phyloP scores from a whole-genome alignment of 2,888 invertebrate species.

The Dicycla oo region DNA sequence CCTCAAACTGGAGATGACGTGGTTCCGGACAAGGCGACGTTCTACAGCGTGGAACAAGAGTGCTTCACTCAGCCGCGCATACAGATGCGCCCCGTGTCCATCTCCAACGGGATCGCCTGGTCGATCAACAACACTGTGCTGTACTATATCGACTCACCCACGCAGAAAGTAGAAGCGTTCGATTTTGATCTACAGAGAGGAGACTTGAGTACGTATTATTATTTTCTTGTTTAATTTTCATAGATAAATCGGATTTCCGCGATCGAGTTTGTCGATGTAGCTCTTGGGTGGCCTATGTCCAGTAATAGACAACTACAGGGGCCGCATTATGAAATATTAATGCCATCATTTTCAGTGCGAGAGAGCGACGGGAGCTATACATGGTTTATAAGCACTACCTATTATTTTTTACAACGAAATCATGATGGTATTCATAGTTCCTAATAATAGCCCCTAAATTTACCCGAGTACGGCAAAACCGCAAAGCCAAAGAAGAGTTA shows the following conservation, averaged over 20 bases:
- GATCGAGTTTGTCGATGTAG: no score
- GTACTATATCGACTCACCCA: conserved; percentile 94
- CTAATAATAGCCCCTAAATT: not conserved
- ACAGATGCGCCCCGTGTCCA: conserved; percentile 86
- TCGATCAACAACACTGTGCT: conserved; percentile 91
- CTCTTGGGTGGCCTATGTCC: not conserved
- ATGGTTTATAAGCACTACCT: not conserved
- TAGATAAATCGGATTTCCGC: no score
- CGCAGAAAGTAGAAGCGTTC: conserved; percentile 92
- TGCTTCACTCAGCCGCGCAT: conserved; percentile 69
- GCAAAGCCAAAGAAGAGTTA: not conserved
- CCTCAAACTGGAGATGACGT: conserved; percentile 88
- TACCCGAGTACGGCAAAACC: no score
- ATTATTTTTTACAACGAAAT: not conserved
- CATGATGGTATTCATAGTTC: not conserved
- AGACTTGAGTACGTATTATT: conserved; percentile 74
- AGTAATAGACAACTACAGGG: not conserved
- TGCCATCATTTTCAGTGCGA: not conserved
- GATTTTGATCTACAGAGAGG: conserved; percentile 90
- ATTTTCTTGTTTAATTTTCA: not conserved
- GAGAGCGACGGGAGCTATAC: not conserved
- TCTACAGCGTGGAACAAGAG: conserved; percentile 88
- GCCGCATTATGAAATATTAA: not conserved
- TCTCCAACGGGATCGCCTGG: conserved; percentile 95
- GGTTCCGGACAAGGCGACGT: conserved; percentile 86